These are phyloP conservation scores for Nicator chloris DNA, from an alignment of 2,113 vertebrate species.

Conservation along the genomic window DNA sequence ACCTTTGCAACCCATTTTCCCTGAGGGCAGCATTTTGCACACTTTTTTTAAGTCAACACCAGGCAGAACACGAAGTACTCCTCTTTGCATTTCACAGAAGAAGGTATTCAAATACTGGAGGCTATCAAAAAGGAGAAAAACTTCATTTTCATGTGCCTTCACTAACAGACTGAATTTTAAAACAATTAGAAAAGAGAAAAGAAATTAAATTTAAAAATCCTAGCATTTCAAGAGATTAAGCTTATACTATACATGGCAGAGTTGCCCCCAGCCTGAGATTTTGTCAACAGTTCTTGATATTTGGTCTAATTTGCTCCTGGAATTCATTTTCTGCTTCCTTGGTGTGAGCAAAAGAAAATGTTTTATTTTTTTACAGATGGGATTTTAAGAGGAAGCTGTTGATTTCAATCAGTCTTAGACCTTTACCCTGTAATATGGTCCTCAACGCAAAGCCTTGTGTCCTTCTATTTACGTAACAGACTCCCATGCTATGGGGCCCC, in stretches of 20 bases:
- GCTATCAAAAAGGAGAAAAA: slow-evolving; percentile 5
- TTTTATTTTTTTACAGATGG: not conserved
- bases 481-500: not conserved
- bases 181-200: not conserved
- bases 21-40: slow-evolving; percentile 24
- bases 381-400: slow-evolving; percentile 17
- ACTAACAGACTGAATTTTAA: not conserved
- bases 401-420: slow-evolving; percentile 24
- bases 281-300: not conserved
- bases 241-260: not conserved
- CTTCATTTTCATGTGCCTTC: not conserved
- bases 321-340: not conserved
- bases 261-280: not conserved
- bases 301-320: not conserved
- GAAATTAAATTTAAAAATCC: not conserved
- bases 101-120: slow-evolving; percentile 26
- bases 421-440: not conserved
- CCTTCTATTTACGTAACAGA: slow-evolving; percentile 34
- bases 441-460: not conserved
- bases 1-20: not conserved
- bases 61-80: not conserved
- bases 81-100: slow-evolving; percentile 47
- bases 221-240: not conserved
- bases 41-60: not conserved
- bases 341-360: not conserved